Conservation (phyloP, 1,140 invertebrate species). For the Aphis gossypii region DNA sequence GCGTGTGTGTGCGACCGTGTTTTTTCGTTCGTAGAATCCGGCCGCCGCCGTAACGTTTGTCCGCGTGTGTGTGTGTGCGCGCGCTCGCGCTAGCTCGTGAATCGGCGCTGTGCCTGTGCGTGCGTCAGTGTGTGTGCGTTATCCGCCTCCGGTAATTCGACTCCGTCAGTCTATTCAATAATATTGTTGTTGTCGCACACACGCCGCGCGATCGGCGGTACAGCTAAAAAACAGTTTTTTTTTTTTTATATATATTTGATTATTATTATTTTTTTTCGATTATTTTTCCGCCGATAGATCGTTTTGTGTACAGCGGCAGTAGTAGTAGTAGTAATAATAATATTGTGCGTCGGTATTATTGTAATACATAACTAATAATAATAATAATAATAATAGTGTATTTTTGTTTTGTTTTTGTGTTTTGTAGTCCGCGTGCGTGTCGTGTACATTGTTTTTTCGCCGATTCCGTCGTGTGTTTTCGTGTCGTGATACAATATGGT, state of each 20-base stretch:
- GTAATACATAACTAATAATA: background rate
- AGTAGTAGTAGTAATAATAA: background rate
- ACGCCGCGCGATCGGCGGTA: slow-evolving; percentile 14
- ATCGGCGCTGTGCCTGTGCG: slow-evolving; percentile 37
- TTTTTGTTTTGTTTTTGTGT: background rate
- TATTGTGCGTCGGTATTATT: background rate
- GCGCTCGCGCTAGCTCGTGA: background rate
- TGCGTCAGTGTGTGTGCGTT: slow-evolving; percentile 52
- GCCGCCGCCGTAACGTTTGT: background rate
- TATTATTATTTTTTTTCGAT: background rate
- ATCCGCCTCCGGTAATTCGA: slow-evolving; percentile 58
- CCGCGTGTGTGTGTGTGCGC: slow-evolving; percentile 9
- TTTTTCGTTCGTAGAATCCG: slow-evolving; percentile 46
- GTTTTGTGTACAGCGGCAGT: background rate
- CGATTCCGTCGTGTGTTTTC: background rate
- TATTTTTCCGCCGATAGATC: background rate
- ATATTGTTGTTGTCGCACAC: slow-evolving; percentile 53
- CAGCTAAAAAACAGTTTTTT: background rate
- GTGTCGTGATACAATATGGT: slow-evolving; percentile 11
- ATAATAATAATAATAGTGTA: background rate
- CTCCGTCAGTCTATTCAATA: slow-evolving; percentile 47
- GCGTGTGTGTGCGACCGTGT: background rate
- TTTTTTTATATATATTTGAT: background rate
- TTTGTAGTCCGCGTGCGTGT: background rate
- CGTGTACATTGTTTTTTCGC: background rate